Evolutionary conservation across 2,113 vertebrate species (phyloP), one percentile per base, ranked within the genome.

Genomic region (Morone chrysops): DNA sequence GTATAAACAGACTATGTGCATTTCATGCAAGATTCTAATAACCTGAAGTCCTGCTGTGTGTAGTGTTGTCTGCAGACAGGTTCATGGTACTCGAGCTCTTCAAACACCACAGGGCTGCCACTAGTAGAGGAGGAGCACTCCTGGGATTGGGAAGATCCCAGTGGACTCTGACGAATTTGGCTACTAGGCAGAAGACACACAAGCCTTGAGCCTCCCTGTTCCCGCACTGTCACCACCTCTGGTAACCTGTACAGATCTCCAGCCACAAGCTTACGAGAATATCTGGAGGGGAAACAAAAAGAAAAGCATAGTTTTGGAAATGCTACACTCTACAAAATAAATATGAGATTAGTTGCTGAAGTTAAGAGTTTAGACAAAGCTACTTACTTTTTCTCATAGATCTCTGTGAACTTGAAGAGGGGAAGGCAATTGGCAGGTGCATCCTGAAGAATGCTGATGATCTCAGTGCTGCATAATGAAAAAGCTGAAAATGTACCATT

Each of bases 331-430:
- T 18, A 53, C 13, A 51, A 80, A 77, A 45, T 20, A 17, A 14
- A 10, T 36, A 17, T 4, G 3, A 22, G 14, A 22, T 14, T 31
- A 63, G 6, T n/a, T n/a, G n/a, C 5, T 0, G 14, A 45, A 7
- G 22, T 48, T 54, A 25, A 25, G 6, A 22, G 10, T 20, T 56
- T 6, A 76, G 17, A 72, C 1, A 0, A 56, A 56, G 11, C 13
- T 47, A 91, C 96, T 93, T 94, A 99, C 98, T 97, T 99, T 88
- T 98, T 99, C 90, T 99, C 98, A 90, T 98, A 99, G 80, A 98
- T 97, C 84, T 99, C 98, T 17, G 95, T 96, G 71, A 99, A 97
- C 78, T 99, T 99, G 93, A 97, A 97, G 13, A 99, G 93, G 74
- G 98, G 98, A 82, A 99, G 96, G 79, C 98, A 99, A 84, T 95